phyloP scores from a whole-genome alignment of 2,888 invertebrate species.

The Yponomeuta cagnagella region DNA sequence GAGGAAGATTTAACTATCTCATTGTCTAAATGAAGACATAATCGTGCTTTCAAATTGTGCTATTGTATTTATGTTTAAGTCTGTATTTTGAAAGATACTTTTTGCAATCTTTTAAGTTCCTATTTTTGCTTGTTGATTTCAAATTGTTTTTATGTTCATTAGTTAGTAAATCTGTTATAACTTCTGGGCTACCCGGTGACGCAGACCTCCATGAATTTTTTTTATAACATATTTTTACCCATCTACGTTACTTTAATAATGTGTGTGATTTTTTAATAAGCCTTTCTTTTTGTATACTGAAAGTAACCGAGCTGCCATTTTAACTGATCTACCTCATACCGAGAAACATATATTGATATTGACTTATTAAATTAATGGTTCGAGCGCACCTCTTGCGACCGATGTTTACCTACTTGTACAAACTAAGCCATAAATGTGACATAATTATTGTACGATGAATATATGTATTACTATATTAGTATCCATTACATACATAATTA shows the following conservation, averaged over 20 bases:
- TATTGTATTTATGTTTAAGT: conserved; percentile 8
- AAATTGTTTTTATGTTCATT: conserved; percentile 46
- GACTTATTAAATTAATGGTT: conserved; percentile 31
- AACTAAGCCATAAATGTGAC: conserved; percentile 52
- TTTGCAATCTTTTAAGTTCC: conserved; percentile 71
- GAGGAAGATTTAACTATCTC: background rate
- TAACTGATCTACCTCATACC: conserved; percentile 56
- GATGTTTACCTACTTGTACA: conserved; percentile 48
- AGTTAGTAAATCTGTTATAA: conserved; percentile 33
- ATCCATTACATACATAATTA: conserved; percentile 66
- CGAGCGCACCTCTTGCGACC: conserved; percentile 30
- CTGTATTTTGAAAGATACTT: conserved; percentile 15
- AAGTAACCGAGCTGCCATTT: conserved; percentile 28
- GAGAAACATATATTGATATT: conserved; percentile 43
- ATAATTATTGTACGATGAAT: conserved; percentile 59
- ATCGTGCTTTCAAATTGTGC: background rate
- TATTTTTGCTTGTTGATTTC: conserved; percentile 53
- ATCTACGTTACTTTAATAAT: conserved; percentile 13
- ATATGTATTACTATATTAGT: conserved; percentile 72
- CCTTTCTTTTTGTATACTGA: conserved; percentile 18
- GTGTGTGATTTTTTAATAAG: conserved; percentile 16
- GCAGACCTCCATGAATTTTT: conserved; percentile 18
- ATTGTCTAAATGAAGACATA: conserved; percentile 5
- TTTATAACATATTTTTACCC: background rate
- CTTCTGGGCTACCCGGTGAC: conserved; percentile 38